A percentile compares a stretch with the other conserved stretches of the same genome.
These are phyloP conservation scores for Sanderia malayensis DNA, from an alignment of 30 jellyfish, hydroid and myxozoan genomes.

Conservation along the genomic window DNA sequence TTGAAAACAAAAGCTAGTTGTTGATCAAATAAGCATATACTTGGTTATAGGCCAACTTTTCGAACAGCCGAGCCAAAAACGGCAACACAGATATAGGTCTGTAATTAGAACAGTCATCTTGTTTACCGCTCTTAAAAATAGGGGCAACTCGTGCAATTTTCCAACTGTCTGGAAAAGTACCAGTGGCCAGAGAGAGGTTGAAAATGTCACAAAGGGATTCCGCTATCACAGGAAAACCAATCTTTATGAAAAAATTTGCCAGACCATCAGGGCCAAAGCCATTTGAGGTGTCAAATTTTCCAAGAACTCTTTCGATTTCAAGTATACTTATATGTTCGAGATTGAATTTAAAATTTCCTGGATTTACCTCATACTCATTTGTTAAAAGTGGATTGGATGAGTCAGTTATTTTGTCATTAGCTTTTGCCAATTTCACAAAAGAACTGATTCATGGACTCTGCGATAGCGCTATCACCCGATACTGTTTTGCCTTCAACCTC, in stretches of 20 bases:
- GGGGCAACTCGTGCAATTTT: constrained; percentile 19
- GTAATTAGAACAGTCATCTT: constrained; percentile 6
- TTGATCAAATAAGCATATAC: neutral
- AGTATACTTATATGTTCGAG: neutral
- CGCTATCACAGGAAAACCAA: constrained; percentile 22
- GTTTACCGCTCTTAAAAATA: neutral
- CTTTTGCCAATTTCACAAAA: constrained; percentile 15
- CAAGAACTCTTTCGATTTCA: neutral
- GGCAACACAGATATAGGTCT: constrained; percentile 7
- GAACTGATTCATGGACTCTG: constrained; percentile 18
- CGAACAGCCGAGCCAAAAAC: neutral
- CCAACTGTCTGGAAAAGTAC: constrained; percentile 15
- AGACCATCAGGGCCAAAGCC: constrained; percentile 38
- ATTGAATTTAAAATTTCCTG: too few relatives aligned
- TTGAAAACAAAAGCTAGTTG: too few relatives aligned
- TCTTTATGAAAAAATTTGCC: constrained; percentile 12
- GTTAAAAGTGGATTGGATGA: too few relatives aligned
- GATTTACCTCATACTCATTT: too few relatives aligned
- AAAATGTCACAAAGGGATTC: constrained; percentile 21
- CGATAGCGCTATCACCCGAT: constrained; percentile 9
- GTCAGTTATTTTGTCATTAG: too few relatives aligned
- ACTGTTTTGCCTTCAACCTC: constrained; percentile 12
- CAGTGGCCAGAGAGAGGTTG: neutral
- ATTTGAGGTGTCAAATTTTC: constrained; percentile 18
- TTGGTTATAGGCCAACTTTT: neutral